Conservation (phyloP, 1,140 invertebrate genomes). For the Periplaneta americana region DNA sequence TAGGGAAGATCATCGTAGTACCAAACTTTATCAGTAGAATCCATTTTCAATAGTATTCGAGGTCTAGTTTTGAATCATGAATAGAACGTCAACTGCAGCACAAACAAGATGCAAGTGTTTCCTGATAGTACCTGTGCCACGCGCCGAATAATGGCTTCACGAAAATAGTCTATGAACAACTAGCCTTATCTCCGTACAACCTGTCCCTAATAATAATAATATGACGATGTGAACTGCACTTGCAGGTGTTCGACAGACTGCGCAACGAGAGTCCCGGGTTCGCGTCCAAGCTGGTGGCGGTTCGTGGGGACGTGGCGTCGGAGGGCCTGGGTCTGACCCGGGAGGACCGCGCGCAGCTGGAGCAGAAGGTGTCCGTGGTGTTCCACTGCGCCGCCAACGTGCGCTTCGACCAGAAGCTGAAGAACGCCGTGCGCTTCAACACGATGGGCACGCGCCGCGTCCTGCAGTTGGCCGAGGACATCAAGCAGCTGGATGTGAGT, state of each 20-base stretch:
- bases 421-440: constrained; percentile 29
- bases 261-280: constrained; percentile 23
- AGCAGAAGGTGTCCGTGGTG: constrained; percentile 48
- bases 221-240: no score
- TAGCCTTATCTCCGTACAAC: no score
- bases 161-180: no score
- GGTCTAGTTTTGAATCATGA: no score
- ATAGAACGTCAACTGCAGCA: no score
- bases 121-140: no score
- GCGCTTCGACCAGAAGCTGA: constrained; percentile 57
- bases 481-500: constrained; percentile 31
- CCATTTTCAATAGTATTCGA: no score
- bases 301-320: constrained; percentile 19
- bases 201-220: no score
- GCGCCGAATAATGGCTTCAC: no score
- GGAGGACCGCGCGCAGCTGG: background rate
- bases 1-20: no score
- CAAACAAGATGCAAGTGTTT: no score
- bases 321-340: constrained; percentile 2
- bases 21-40: no score
- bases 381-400: constrained; percentile 64
- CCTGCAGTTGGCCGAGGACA: constrained; percentile 36
- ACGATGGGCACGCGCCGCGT: constrained; percentile 37
- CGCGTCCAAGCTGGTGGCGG: background rate
- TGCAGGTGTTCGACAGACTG: constrained; percentile 37